Evolutionary conservation across 2,113 vertebrate species (phyloP).

Genomic region (Chloroceryle aenea): DNA sequence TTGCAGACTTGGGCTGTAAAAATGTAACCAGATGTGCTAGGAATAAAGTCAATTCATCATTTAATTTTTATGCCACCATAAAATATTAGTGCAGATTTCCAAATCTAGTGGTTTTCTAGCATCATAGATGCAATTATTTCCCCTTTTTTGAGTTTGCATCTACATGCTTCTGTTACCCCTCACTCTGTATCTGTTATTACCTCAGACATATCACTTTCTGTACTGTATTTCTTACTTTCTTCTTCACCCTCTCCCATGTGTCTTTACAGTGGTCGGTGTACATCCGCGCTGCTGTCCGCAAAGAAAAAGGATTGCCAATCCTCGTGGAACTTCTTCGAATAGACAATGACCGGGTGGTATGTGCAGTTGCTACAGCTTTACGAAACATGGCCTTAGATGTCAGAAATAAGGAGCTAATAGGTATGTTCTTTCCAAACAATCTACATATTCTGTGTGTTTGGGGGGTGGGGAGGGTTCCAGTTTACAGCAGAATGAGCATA

Average conservation of each 20-base stretch:
- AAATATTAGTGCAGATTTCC: neutral
- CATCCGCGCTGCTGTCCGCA: conserved; percentile 95
- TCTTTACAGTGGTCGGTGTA: conserved; percentile 94
- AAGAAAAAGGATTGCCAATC: conserved; percentile 97
- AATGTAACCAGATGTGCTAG: neutral
- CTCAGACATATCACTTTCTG: neutral
- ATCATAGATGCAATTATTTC: neutral
- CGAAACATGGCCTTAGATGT: conserved; percentile 99
- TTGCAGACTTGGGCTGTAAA: neutral
- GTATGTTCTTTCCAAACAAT: conserved; percentile 75
- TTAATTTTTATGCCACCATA: neutral
- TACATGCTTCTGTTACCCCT: neutral
- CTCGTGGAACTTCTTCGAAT: conserved; percentile 96
- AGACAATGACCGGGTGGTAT: conserved; percentile 98
- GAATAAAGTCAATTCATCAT: neutral
- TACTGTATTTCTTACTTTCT: neutral
- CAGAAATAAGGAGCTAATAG: conserved; percentile 98
- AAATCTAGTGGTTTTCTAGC: neutral
- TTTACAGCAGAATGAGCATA: neutral
- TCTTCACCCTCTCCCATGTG: neutral
- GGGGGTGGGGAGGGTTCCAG: neutral
- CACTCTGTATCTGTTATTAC: neutral
- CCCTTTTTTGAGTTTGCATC: neutral
- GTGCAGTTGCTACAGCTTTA: conserved; percentile 96
- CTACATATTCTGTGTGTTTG: neutral